Evolutionary conservation across 2,888 invertebrate species (phyloP).

Genomic region (Drosophila tripunctata): DNA sequence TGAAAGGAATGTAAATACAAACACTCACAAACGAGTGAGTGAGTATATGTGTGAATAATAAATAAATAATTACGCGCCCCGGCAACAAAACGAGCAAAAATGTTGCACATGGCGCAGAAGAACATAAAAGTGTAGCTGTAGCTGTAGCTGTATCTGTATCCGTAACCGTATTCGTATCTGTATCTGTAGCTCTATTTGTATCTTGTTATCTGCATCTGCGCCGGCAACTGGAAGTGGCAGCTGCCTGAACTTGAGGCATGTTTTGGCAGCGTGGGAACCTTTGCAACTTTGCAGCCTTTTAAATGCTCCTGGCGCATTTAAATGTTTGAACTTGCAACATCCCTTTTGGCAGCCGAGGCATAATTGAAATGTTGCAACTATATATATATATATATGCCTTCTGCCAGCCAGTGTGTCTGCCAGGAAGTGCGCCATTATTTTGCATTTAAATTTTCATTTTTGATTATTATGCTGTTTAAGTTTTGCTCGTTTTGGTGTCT

Average conservation of each 20-base stretch:
- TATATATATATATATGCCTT: background rate
- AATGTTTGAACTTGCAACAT: slow-evolving; percentile 18
- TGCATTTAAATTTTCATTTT: slow-evolving; percentile 48
- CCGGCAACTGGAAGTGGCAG: slow-evolving; percentile 42
- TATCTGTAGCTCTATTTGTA: slow-evolving; percentile 21
- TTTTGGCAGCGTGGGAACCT: slow-evolving; percentile 72
- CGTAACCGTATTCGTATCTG: slow-evolving; percentile 26
- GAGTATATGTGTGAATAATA: slow-evolving; percentile 24
- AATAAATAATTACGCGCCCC: slow-evolving; percentile 43
- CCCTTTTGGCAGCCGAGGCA: slow-evolving; percentile 1
- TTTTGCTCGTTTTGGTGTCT: background rate
- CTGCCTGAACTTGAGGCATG: slow-evolving; percentile 57
- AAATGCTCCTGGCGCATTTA: slow-evolving; percentile 42
- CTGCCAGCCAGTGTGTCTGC: slow-evolving; percentile 29
- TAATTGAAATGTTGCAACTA: slow-evolving; percentile 67
- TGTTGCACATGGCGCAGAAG: slow-evolving; percentile 45
- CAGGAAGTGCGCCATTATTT: slow-evolving; percentile 64
- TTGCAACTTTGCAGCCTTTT: slow-evolving; percentile 33
- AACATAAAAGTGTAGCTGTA: slow-evolving; percentile 21
- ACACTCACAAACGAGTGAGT: background rate
- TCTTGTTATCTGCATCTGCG: slow-evolving; percentile 35
- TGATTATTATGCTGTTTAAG: slow-evolving; percentile 28
- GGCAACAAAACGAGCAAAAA: slow-evolving; percentile 24
- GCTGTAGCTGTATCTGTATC: slow-evolving; percentile 21
- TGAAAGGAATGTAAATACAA: slow-evolving; percentile 47